Base-by-base conservation (phyloP, 2,888 invertebrate species). In the Trachelus iudaicus region DNA sequence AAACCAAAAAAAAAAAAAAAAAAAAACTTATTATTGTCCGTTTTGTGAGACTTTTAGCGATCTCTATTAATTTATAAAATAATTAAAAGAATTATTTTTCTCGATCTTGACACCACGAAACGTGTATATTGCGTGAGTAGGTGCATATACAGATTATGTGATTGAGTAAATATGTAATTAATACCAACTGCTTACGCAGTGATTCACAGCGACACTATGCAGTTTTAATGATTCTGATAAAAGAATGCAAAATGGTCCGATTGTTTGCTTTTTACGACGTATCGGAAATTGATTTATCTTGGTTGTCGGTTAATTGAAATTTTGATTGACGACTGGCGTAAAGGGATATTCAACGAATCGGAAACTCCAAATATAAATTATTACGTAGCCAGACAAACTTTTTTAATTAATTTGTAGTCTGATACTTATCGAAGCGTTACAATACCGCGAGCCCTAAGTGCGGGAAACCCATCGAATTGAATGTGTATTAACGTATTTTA, bases 21-120 rank as follows among this genome's bases (percentile, higher is more conserved):
- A 35, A 11, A 11, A 33, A 33, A 96, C 95, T 56, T 56, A 0
- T 23, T 56, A 15, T 6, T 40, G 1, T 15, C 6, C 0, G 1
- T 23, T 23, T 56, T 23, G 9, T 9, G 56, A 56, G 23, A 56
- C 23, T 23, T 56, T 56, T 56, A 56, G 23, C 56, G 56, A 56
- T 23, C 15, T 23, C 56, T 9, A 9, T 23, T 56, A 9, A 23
- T 56, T 56, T 0, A 56, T 0, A 56, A 9, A 23, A 23, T 56
- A 9, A 56, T 23, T 56, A 56, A 56, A 40, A 40, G 40, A 40
- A 15, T 40, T 40, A 15, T 4, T 40, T 0, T 15, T 40, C 40
- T 40, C 4, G 40, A 40, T 40, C 1, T 15, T 40, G 4, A 40
- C 1, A 40, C 6, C 15, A 15, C 6, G 40, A 40, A 2, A 56